Percentiles rank a stretch among this genome's conserved stretches.
Evolutionary conservation across 2,797 vertebrate genomes (phyloP).

Genomic region (Remorina albescens): DNA sequence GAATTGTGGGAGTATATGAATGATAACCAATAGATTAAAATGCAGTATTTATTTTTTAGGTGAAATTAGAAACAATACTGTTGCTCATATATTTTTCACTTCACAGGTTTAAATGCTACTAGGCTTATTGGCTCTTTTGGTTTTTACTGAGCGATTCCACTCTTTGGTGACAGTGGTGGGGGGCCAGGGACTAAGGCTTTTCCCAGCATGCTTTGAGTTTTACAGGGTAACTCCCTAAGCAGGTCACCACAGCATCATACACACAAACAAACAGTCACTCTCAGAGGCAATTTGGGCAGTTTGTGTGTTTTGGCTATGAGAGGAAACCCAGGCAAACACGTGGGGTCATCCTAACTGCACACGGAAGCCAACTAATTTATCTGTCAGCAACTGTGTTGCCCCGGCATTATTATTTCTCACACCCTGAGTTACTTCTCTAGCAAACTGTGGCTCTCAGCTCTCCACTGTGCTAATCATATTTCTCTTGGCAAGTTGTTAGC

Average conservation of each 20-base stretch:
- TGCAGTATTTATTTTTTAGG: not conserved
- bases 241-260: constrained; percentile 31
- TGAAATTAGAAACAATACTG: not conserved
- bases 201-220: constrained; percentile 49
- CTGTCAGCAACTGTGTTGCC: constrained; percentile 59
- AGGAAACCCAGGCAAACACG: constrained; percentile 40
- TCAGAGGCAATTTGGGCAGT: constrained; percentile 54
- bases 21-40: constrained; percentile 32
- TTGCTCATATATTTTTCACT: not conserved
- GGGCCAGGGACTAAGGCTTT: constrained; percentile 9
- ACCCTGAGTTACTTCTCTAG: constrained; percentile 58
- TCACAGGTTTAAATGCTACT: not conserved
- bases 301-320: constrained; percentile 51
- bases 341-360: constrained; percentile 41
- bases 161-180: constrained; percentile 8
- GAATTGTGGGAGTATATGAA: constrained; percentile 34
- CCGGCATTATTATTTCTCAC: constrained; percentile 63
- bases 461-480: constrained; percentile 78
- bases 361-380: constrained; percentile 53
- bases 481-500: constrained; percentile 73
- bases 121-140: not conserved
- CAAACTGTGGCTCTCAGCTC: constrained; percentile 65
- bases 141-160: not conserved
- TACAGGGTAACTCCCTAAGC: constrained; percentile 34
- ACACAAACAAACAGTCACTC: constrained; percentile 52